Base-by-base conservation (phyloP, 2,113 vertebrate species). In the Erythrolamprus reginae region DNA sequence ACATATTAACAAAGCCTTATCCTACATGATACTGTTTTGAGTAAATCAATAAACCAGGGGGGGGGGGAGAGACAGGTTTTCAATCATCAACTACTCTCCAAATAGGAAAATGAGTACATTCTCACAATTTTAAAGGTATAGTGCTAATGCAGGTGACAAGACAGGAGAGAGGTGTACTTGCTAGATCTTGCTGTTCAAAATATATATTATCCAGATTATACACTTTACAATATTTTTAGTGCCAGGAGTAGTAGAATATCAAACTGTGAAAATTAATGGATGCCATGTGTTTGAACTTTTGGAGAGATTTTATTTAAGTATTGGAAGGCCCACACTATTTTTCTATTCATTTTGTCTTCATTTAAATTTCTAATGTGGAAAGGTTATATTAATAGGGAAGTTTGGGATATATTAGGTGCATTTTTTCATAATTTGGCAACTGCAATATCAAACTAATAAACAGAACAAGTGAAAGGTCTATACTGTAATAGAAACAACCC, bases 331-430 rank as follows among this genome's bases (percentile, higher is more conserved):
- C 91, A 51, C 17, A 52, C 70, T 88, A 82, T 53, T 88, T 56
- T 82, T 88, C 91, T 65, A 84, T 90, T 86, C 84, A 89, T 65
- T 3, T 56, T 2, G 48, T 77, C 83, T 93, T 61, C 52, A 23
- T n/a, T 82, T 90, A 85, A 92, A 77, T 90, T 94, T 95, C 94
- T 93, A 94, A 95, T 95, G 33, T 77, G 70, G 17, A n/a, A n/a
- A n/a, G n/a, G n/a, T n/a, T n/a, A n/a, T n/a, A n/a, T n/a, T n/a
- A n/a, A n/a, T 8, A 21, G 33, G 33, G 70, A 77, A 77, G 33
- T 2, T 42, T 77, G 70, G 33, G 33, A 2, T 45, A 5, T 19
- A 12, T 53, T 82, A 83, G 4, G 13, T 50, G 58, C 50, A 47
- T 48, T 55, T 33, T 33, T 38, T 56, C 48, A 53, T 10, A 38